Conservation (phyloP, 2,797 vertebrate species). For the Morus bassanus region DNA sequence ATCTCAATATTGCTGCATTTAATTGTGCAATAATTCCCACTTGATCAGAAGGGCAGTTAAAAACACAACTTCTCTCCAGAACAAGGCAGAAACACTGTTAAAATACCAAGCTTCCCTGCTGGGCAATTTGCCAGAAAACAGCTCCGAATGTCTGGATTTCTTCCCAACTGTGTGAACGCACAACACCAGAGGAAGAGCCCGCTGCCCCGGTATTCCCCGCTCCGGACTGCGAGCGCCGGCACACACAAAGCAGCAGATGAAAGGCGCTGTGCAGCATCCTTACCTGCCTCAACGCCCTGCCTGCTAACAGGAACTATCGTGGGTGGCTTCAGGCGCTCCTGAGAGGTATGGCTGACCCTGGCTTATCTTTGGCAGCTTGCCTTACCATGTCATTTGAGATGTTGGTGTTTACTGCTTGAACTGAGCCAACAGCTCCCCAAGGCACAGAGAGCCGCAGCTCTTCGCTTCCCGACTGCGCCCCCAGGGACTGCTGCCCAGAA, state of each 20-base stretch:
- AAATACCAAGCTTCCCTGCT: neutral
- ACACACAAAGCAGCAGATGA: fast-evolving
- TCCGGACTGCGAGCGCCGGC: fast-evolving
- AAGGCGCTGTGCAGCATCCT: fast-evolving
- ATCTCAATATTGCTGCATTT: neutral
- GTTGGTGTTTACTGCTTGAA: neutral
- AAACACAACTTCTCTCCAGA: neutral
- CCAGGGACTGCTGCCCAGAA: neutral
- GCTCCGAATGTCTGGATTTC: neutral
- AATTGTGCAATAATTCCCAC: neutral
- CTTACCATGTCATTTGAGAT: neutral
- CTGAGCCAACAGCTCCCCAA: fast-evolving
- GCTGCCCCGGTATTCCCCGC: fast-evolving
- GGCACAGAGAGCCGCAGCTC: neutral
- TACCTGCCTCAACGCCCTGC: fast-evolving
- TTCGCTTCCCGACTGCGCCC: fast-evolving
- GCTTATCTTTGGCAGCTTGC: neutral
- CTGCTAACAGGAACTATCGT: fast-evolving
- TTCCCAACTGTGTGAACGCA: fast-evolving
- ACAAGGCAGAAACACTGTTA: neutral
- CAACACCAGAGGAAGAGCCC: neutral
- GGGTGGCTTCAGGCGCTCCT: neutral
- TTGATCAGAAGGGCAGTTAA: neutral
- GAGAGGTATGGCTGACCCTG: neutral
- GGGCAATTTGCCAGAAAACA: neutral